These are phyloP conservation scores for Drosophila arawakana DNA, from an alignment of 1,140 invertebrate species.

Conservation along the genomic window DNA sequence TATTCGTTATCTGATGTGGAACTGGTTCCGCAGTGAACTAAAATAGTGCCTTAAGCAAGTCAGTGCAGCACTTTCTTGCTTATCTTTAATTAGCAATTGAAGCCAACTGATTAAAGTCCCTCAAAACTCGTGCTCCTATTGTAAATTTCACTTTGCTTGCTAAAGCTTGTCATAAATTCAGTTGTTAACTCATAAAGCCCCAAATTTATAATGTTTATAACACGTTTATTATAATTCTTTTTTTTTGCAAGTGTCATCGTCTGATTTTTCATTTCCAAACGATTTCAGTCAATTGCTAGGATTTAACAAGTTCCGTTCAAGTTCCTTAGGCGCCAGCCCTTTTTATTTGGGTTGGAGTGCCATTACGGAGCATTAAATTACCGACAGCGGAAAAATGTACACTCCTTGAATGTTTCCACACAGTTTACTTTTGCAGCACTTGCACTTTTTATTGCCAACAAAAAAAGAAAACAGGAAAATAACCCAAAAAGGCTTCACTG, in stretches of 20 bases:
- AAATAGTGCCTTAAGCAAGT: background rate
- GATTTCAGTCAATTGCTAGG: constrained; percentile 2
- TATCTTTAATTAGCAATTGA: background rate
- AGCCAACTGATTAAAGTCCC: background rate
- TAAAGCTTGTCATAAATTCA: constrained; percentile 8
- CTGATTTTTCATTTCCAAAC: constrained; percentile 5
- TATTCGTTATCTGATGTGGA: constrained; percentile 2
- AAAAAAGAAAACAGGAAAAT: background rate
- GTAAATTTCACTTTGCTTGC: constrained; percentile 16
- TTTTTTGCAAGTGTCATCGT: constrained; percentile 1
- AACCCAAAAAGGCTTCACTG: background rate
- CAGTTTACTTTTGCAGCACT: constrained; percentile 74
- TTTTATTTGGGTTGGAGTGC: background rate
- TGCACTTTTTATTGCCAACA: constrained; percentile 63
- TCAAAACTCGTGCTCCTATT: background rate
- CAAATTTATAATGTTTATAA: constrained; percentile 4
- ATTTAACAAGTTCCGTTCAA: constrained; percentile 15
- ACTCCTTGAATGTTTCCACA: constrained; percentile 79
- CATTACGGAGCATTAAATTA: constrained; percentile 48
- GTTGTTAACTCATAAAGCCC: constrained; percentile 11
- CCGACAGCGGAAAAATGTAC: constrained; percentile 45
- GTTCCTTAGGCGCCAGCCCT: constrained; percentile 18
- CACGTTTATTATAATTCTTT: background rate
- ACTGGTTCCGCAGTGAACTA: constrained; percentile 2
- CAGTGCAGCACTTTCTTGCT: background rate